These are phyloP conservation scores for Trissoscelio sp. DNA, from an alignment of 2,888 invertebrate species.

Conservation along the genomic window DNA sequence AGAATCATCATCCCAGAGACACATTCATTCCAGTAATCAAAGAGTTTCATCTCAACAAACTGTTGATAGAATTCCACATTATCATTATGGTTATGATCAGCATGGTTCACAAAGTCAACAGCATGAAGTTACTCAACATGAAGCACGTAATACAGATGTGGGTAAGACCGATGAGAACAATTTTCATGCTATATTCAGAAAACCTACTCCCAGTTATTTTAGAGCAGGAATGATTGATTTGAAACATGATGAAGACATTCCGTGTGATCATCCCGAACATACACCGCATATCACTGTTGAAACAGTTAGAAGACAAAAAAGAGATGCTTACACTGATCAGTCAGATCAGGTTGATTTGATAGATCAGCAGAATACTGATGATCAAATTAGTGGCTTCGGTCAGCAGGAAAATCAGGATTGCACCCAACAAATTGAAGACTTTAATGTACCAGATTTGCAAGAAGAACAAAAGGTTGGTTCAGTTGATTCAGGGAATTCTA, in stretches of 20 bases:
- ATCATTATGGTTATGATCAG: slow-evolving; percentile 22
- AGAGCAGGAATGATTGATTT: slow-evolving; percentile 5
- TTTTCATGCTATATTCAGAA: slow-evolving; percentile 26
- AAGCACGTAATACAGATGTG: slow-evolving; percentile 3
- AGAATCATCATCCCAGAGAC: slow-evolving; percentile 26
- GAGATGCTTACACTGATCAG: not conserved
- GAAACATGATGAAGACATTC: slow-evolving; percentile 23
- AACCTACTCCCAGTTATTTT: slow-evolving; percentile 19
- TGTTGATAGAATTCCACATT: slow-evolving; percentile 31
- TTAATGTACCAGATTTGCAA: not conserved
- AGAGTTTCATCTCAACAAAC: slow-evolving; percentile 12
- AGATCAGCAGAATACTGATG: slow-evolving; percentile 9
- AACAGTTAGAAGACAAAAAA: not conserved
- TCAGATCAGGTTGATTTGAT: not conserved
- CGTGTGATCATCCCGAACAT: no score
- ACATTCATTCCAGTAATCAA: slow-evolving; percentile 1
- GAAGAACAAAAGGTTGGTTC: not conserved
- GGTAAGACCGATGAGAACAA: slow-evolving; percentile 21
- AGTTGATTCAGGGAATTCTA: not conserved
- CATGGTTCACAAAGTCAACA: not conserved
- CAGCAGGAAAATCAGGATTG: slow-evolving; percentile 22
- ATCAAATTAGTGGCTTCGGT: not conserved
- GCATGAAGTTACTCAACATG: not conserved
- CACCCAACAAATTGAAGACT: not conserved
- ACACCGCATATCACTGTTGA: not conserved